phyloP scores from a whole-genome alignment of 2,797 vertebrate genomes.

The Neosalanx taihuensis region DNA sequence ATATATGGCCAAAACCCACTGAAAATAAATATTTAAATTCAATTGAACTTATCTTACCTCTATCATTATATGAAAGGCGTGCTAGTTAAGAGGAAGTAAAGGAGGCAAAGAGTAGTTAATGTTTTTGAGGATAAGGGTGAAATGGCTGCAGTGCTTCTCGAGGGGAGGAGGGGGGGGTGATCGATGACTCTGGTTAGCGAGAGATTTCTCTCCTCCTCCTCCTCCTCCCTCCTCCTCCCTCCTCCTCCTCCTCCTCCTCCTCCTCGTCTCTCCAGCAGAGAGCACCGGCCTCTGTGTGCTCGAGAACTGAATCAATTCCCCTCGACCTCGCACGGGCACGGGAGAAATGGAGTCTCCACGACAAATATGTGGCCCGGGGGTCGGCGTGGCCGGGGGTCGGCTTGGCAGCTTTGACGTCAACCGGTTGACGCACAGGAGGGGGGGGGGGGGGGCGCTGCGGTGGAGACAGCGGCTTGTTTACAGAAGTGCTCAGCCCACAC shows the following conservation, averaged over 20 bases:
- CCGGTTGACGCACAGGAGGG: background rate
- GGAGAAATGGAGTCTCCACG: slow-evolving; percentile 54
- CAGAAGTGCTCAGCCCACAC: background rate
- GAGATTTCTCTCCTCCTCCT: background rate
- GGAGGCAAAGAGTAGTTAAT: slow-evolving; percentile 84
- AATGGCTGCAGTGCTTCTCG: slow-evolving; percentile 25
- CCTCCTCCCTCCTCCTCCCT: too few relatives aligned
- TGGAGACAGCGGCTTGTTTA: background rate
- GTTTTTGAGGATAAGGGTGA: slow-evolving; percentile 70
- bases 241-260: background rate
- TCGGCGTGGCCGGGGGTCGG: slow-evolving; percentile 20
- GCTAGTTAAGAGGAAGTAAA: slow-evolving; percentile 82
- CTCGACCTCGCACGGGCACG: slow-evolving; percentile 45
- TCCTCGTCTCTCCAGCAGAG: background rate
- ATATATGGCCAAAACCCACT: slow-evolving; percentile 18
- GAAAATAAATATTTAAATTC: slow-evolving; percentile 49
- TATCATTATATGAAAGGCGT: slow-evolving; percentile 99
- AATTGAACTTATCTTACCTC: slow-evolving; percentile 93
- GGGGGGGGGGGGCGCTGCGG: background rate
- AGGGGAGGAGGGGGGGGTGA: slow-evolving; percentile 2
- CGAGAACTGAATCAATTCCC: slow-evolving; percentile 53
- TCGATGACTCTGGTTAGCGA: slow-evolving; percentile 14
- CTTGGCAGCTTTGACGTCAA: slow-evolving; percentile 12
- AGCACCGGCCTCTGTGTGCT: slow-evolving; percentile 37
- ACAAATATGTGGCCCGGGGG: slow-evolving; percentile 49